Evolutionary conservation across 1,140 invertebrate genomes (phyloP).

Genomic region (Maniola jurtina): DNA sequence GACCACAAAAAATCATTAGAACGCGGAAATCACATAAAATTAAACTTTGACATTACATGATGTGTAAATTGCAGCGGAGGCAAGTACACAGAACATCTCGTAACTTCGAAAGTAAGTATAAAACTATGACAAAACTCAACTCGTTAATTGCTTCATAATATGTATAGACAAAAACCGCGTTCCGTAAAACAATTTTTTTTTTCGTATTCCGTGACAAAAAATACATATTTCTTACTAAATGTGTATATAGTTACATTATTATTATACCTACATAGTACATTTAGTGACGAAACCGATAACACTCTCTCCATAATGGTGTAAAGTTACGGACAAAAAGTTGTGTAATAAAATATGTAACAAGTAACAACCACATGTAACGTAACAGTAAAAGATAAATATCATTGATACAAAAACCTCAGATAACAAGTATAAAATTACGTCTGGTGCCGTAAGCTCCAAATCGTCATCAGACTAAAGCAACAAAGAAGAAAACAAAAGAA

Average conservation of each 20-base stretch:
- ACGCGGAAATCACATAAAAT: too few relatives aligned
- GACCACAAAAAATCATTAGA: too few relatives aligned
- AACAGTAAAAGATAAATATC: conserved; percentile 1
- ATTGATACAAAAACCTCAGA: conserved; percentile 3
- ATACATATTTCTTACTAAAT: not conserved
- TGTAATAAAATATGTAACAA: conserved; percentile 10
- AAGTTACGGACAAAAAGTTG: not conserved
- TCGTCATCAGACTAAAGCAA: too few relatives aligned
- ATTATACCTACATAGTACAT: too few relatives aligned
- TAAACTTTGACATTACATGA: too few relatives aligned
- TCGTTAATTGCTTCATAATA: too few relatives aligned
- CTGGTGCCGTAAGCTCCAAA: too few relatives aligned
- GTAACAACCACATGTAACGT: conserved; percentile 16
- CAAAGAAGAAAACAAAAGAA: too few relatives aligned
- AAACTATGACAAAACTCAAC: too few relatives aligned
- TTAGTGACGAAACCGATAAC: conserved; percentile 4
- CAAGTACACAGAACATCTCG: too few relatives aligned
- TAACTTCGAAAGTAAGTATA: too few relatives aligned
- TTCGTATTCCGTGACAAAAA: not conserved
- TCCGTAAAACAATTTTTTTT: not conserved
- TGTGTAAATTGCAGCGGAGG: too few relatives aligned
- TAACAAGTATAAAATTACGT: not conserved
- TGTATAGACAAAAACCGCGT: not conserved
- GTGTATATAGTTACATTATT: not conserved
- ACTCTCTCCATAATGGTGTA: not conserved